These are phyloP conservation scores for Noctua fimbriata DNA, from an alignment of 2,888 invertebrate species.

Conservation along the genomic window DNA sequence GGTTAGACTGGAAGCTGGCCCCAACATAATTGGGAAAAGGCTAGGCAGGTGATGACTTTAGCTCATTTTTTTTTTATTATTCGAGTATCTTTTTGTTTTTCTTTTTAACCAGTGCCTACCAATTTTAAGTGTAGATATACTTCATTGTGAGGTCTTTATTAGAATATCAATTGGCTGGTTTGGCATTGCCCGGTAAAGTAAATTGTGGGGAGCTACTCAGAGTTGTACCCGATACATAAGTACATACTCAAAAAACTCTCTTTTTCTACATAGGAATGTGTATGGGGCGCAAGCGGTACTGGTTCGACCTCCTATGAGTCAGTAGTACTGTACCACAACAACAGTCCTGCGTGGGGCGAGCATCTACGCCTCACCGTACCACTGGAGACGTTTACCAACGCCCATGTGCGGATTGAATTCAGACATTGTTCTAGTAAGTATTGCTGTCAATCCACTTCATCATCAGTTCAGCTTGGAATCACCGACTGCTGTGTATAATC, in stretches of 20 bases:
- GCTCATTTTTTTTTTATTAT: not conserved
- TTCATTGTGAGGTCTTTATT: not conserved
- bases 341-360: slow-evolving; percentile 98
- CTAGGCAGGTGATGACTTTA: not conserved
- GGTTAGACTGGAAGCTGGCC: not conserved
- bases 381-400: slow-evolving; percentile 97
- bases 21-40: not conserved
- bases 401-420: slow-evolving; percentile 97
- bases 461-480: not conserved
- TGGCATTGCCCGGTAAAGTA: not conserved
- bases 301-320: slow-evolving; percentile 94
- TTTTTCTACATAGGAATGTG: slow-evolving; percentile 91
- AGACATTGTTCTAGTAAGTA: slow-evolving; percentile 97
- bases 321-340: slow-evolving; percentile 98
- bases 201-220: not conserved
- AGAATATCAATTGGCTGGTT: not conserved
- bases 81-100: not conserved
- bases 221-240: not conserved
- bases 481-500: not conserved
- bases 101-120: not conserved
- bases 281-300: slow-evolving; percentile 96
- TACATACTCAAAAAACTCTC: not conserved
- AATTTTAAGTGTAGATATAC: not conserved
- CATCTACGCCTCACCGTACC: slow-evolving; percentile 96
- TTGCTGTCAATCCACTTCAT: not conserved